phyloP scores from a whole-genome alignment of 2,113 vertebrate genomes.

The Barnardius zonarius region DNA sequence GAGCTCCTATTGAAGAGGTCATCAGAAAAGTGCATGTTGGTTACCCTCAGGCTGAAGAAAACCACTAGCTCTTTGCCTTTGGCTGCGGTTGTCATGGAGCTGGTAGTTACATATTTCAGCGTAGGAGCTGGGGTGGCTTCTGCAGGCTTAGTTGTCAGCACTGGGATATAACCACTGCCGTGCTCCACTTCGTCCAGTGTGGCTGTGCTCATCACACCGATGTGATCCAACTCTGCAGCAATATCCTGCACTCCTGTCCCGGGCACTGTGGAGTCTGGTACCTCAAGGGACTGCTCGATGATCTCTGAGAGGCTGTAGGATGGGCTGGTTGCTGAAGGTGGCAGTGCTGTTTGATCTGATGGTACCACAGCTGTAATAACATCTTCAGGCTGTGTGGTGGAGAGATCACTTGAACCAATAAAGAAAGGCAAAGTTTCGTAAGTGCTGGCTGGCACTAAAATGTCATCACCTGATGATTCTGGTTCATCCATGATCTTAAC shows the following conservation, averaged over 20 bases:
- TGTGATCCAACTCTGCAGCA: slow-evolving; percentile 42
- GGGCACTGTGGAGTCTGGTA: neutral
- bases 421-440: slow-evolving; percentile 19
- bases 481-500: slow-evolving; percentile 22
- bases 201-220: neutral
- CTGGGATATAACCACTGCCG: slow-evolving; percentile 55
- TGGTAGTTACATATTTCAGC: slow-evolving; percentile 79
- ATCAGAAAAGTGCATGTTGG: slow-evolving; percentile 88
- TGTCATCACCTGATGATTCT: slow-evolving; percentile 52
- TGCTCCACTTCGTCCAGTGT: slow-evolving; percentile 44
- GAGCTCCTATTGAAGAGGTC: slow-evolving; percentile 92
- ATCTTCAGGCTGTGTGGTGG: neutral
- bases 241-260: slow-evolving; percentile 35
- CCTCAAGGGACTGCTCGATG: neutral
- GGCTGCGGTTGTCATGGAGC: slow-evolving; percentile 74
- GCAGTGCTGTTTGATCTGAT: neutral
- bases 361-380: neutral
- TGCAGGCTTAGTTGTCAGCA: neutral
- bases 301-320: neutral
- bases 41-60: slow-evolving; percentile 90
- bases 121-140: slow-evolving; percentile 67
- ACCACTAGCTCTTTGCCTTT: slow-evolving; percentile 86
- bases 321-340: neutral
- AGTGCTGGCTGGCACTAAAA: neutral
- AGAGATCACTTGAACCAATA: neutral